Conservation (phyloP, 2,113 vertebrate species). For the Gadus macrocephalus region DNA sequence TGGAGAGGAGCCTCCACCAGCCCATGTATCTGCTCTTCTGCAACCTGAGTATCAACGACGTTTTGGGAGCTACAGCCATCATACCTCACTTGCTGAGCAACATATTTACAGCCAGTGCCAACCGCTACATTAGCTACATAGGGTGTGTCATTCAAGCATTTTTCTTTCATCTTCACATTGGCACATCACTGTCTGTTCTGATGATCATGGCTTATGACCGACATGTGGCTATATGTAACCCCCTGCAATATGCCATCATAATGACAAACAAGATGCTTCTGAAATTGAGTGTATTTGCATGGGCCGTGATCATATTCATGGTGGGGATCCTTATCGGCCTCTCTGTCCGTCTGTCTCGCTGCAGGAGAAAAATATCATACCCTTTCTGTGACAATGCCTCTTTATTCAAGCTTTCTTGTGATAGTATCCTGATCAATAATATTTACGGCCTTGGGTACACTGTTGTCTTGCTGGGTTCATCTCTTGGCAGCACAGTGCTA, state of each 20-base stretch:
- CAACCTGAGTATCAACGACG: slow-evolving; percentile 60
- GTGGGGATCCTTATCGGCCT: slow-evolving; percentile 41
- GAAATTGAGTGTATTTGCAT: slow-evolving; percentile 41
- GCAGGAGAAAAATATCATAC: slow-evolving; percentile 41
- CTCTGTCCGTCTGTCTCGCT: slow-evolving; percentile 42
- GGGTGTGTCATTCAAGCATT: slow-evolving; percentile 61
- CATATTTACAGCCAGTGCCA: slow-evolving; percentile 1
- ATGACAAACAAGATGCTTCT: slow-evolving; percentile 53
- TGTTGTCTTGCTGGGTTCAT: slow-evolving; percentile 22
- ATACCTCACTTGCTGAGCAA: slow-evolving; percentile 48
- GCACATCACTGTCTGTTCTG: slow-evolving; percentile 44
- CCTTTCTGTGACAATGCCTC: slow-evolving; percentile 63
- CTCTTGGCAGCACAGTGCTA: slow-evolving; percentile 26
- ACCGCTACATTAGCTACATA: slow-evolving; percentile 34
- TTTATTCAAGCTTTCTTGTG: slow-evolving; percentile 59
- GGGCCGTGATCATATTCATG: not conserved
- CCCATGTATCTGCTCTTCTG: slow-evolving; percentile 69
- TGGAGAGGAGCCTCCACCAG: slow-evolving; percentile 54
- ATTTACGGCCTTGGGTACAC: slow-evolving; percentile 34
- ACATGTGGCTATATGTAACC: slow-evolving; percentile 63
- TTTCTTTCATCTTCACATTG: slow-evolving; percentile 36
- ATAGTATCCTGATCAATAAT: slow-evolving; percentile 37
- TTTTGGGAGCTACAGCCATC: slow-evolving; percentile 33
- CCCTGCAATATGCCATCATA: slow-evolving; percentile 47
- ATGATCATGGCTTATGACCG: slow-evolving; percentile 68